These are phyloP conservation scores for Ditula angustiorana DNA, from an alignment of 2,888 invertebrate species.

Conservation along the genomic window DNA sequence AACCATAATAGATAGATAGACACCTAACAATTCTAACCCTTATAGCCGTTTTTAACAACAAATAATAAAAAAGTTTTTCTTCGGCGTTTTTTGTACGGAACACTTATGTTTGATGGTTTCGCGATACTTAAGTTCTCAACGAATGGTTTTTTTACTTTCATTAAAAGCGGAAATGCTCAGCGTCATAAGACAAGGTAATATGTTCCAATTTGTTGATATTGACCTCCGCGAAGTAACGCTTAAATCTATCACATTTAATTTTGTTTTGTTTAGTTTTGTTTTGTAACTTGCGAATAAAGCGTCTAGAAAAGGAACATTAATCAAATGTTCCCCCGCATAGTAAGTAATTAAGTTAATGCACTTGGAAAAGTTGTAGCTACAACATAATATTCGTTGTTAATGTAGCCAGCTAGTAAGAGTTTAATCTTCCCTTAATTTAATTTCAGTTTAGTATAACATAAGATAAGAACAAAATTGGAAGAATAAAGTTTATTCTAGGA, in stretches of 20 bases:
- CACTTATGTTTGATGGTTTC: too few relatives aligned
- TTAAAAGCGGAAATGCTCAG: conserved; percentile 10
- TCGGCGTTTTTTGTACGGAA: too few relatives aligned
- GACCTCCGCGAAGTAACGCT: too few relatives aligned
- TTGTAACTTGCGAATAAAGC: conserved; percentile 5
- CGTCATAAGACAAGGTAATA: too few relatives aligned
- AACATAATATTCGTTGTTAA: not conserved
- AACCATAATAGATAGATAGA: too few relatives aligned
- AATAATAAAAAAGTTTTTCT: too few relatives aligned
- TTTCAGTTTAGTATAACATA: conserved; percentile 23
- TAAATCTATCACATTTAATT: too few relatives aligned
- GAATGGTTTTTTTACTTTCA: conserved; percentile 1
- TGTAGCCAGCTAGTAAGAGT: conserved; percentile 18
- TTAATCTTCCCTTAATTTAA: conserved; percentile 34
- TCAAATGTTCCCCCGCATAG: conserved; percentile 32
- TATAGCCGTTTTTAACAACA: too few relatives aligned
- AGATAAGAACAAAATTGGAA: conserved; percentile 33
- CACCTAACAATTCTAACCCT: too few relatives aligned
- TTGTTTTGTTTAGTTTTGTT: not conserved
- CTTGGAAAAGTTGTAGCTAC: conserved; percentile 17
- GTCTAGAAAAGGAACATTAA: conserved; percentile 22
- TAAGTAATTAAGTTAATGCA: conserved; percentile 38
- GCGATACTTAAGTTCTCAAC: not conserved
- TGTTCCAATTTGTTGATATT: too few relatives aligned
- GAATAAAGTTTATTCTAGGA: conserved; percentile 11